Percentiles rank a stretch among this genome's conserved stretches.
Conservation (phyloP, 2,888 invertebrate genomes). For the Athripsodes cinereus region DNA sequence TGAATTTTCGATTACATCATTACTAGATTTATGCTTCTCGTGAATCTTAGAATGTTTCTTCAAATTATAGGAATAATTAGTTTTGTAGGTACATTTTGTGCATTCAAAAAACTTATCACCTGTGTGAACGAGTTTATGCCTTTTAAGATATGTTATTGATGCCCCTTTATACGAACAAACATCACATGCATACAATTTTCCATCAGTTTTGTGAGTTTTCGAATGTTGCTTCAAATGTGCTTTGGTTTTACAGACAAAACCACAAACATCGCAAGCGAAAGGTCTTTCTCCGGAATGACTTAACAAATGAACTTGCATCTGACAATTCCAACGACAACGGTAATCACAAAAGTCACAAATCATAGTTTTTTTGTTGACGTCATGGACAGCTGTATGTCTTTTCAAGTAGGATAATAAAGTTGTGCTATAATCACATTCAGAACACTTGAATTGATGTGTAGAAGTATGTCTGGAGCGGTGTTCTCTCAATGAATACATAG, state of each 20-base stretch:
- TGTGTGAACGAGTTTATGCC: background rate
- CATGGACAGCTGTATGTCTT: background rate
- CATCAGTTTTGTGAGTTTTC: background rate
- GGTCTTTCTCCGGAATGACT: background rate
- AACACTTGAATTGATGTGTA: background rate
- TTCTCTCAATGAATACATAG: background rate
- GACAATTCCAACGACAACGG: slow-evolving; percentile 2
- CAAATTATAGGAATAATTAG: slow-evolving; percentile 1
- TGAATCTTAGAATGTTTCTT: slow-evolving; percentile 2
- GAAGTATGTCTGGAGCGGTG: background rate
- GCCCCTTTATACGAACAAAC: background rate
- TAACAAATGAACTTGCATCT: slow-evolving; percentile 3
- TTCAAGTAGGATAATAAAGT: background rate
- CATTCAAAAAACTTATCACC: slow-evolving; percentile 1
- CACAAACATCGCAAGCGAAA: background rate
- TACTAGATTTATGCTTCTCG: background rate
- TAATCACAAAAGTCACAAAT: background rate
- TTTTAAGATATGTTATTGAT: background rate
- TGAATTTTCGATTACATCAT: too few species aligned
- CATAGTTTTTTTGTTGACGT: background rate
- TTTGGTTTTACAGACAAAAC: slow-evolving; percentile 6
- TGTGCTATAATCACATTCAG: background rate
- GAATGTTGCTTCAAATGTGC: slow-evolving; percentile 6
- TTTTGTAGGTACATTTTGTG: background rate
- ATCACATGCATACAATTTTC: background rate